Percentiles rank a stretch among this genome's conserved stretches.
phyloP scores from a whole-genome alignment of 2,113 vertebrate species.

The Ophiodon elongatus region DNA sequence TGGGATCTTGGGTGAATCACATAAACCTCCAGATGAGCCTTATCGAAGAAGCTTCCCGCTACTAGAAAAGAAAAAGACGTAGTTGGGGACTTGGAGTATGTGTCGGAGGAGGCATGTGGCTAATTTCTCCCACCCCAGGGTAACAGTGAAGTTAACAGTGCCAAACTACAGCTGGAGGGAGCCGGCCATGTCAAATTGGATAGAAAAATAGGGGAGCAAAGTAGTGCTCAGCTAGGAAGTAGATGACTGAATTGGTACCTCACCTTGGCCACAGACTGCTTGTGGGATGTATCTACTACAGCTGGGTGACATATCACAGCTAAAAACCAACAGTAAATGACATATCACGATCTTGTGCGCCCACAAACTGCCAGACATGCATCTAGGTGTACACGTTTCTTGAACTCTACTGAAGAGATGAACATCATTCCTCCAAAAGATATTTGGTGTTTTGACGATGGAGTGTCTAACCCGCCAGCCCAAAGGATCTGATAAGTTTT shows the following conservation, averaged over 20 bases:
- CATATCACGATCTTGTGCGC: background rate
- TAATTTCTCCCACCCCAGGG: constrained; percentile 34
- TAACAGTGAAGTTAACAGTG: constrained; percentile 1
- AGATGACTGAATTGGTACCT: background rate
- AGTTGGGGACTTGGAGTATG: background rate
- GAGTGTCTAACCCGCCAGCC: background rate
- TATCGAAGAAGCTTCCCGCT: background rate
- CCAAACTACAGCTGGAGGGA: constrained; percentile 23
- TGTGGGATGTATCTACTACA: background rate
- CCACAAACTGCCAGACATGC: background rate
- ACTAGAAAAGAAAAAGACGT: constrained; percentile 9
- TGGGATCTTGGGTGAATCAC: background rate
- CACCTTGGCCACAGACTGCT: background rate
- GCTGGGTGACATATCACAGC: background rate
- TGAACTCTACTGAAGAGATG: background rate
- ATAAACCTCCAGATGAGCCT: background rate
- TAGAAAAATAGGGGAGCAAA: background rate
- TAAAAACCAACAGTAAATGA: background rate
- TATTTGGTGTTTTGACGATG: background rate
- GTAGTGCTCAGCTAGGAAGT: background rate
- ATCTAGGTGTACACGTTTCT: background rate
- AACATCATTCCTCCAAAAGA: background rate
- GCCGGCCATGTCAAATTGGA: background rate
- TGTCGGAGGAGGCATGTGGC: constrained; percentile 14
- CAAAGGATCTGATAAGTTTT: background rate